Conservation (phyloP, 2,888 invertebrate genomes). For the Acleris literana region DNA sequence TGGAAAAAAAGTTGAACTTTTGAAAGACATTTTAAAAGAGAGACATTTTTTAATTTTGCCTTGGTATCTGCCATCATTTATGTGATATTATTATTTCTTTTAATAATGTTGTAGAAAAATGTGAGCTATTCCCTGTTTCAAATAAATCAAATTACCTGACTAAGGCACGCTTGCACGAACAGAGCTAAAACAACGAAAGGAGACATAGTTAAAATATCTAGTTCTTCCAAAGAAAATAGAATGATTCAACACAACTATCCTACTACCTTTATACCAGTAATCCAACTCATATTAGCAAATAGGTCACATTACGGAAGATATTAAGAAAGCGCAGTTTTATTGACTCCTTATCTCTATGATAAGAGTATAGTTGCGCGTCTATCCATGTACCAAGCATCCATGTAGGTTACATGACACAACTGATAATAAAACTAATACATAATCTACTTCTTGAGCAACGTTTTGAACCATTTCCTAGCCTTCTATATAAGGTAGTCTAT, state of each 20-base stretch:
- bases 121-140: too few relatives aligned
- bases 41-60: too few relatives aligned
- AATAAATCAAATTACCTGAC: slow-evolving; percentile 27
- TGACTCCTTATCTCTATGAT: background rate
- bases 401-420: too few relatives aligned
- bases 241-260: background rate
- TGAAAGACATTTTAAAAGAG: too few relatives aligned
- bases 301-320: background rate
- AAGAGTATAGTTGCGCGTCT: background rate
- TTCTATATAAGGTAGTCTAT: slow-evolving; percentile 5
- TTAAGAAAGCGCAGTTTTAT: background rate
- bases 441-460: background rate
- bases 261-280: slow-evolving; percentile 6
- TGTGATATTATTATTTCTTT: too few relatives aligned
- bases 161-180: slow-evolving; percentile 19
- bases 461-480: background rate
- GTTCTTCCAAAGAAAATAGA: slow-evolving; percentile 9
- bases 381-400: slow-evolving; percentile 1
- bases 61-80: too few relatives aligned
- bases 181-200: slow-evolving; percentile 11
- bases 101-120: too few relatives aligned
- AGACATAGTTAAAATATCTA: slow-evolving; percentile 15
- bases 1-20: background rate
- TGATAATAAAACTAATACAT: background rate
- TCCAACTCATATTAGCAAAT: background rate